Percentiles rank a stretch among this genome's conserved stretches.
Conservation (phyloP, 2,797 vertebrate species). For the Acridotheres tristis region DNA sequence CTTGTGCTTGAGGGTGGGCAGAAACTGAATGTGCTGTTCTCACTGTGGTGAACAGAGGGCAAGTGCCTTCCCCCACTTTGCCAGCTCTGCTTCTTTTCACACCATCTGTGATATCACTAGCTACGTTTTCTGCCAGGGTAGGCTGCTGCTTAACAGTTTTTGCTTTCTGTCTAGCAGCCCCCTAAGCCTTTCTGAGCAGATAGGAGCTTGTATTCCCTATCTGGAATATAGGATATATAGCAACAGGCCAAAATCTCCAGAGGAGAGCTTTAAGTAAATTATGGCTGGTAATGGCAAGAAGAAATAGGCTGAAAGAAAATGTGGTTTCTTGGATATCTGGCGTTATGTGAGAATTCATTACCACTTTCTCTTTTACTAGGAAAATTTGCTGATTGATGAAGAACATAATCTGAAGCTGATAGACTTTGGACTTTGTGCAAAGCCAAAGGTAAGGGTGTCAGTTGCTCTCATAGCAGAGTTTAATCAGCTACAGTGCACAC, state of each 20-base stretch:
- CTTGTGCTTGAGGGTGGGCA: not conserved
- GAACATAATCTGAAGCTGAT: constrained; percentile 93
- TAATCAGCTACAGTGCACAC: accelerated
- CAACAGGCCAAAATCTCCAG: not conserved
- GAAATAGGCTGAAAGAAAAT: not conserved
- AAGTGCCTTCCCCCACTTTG: accelerated
- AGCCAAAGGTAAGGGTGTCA: constrained; percentile 86
- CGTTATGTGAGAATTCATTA: not conserved
- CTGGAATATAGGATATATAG: not conserved
- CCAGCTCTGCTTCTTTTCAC: not conserved
- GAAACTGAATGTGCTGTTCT: not conserved
- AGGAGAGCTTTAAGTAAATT: not conserved
- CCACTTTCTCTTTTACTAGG: constrained; percentile 75
- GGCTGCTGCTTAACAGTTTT: not conserved
- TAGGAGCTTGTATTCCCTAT: not conserved
- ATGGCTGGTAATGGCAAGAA: not conserved
- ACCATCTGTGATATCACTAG: not conserved
- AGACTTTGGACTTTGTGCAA: constrained; percentile 95
- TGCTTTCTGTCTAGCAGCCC: not conserved
- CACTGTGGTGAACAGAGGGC: not conserved
- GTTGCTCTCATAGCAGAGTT: not conserved
- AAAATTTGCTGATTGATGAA: constrained; percentile 92
- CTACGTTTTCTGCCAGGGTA: not conserved
- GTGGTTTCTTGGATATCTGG: not conserved
- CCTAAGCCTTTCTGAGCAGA: not conserved